Evolutionary conservation across 2,888 invertebrate species (phyloP).

Genomic region (Quadroppia sp.): DNA sequence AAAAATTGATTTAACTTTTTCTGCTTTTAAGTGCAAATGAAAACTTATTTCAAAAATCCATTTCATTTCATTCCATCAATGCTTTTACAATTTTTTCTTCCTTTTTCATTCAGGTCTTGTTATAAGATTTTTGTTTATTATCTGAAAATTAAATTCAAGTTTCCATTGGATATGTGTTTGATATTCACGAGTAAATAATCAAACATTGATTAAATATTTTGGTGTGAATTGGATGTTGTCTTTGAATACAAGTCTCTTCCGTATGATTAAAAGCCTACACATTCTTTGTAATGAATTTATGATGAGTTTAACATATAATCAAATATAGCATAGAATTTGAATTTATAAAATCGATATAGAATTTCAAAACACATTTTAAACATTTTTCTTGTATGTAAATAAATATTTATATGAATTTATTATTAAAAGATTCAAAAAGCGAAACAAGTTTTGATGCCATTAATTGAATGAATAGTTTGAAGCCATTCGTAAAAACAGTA

Average conservation of each 20-base stretch:
- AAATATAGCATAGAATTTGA: background rate
- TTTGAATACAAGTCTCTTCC: background rate
- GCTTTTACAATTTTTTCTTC: background rate
- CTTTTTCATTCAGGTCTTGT: background rate
- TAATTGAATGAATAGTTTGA: background rate
- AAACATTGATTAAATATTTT: slow-evolving; percentile 3
- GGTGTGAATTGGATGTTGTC: too few relatives aligned
- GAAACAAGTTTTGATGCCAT: background rate
- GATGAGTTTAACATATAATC: background rate
- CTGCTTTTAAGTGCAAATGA: background rate
- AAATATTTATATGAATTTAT: too few relatives aligned
- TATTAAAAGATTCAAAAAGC: background rate
- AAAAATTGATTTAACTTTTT: slow-evolving; percentile 12
- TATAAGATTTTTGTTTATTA: background rate
- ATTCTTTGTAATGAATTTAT: background rate
- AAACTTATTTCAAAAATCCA: background rate
- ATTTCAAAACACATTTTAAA: too few relatives aligned
- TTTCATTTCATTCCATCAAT: background rate
- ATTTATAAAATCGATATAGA: too few relatives aligned
- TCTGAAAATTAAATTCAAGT: background rate
- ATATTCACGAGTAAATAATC: slow-evolving; percentile 11
- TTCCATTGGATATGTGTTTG: background rate
- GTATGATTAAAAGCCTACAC: slow-evolving; percentile 6
- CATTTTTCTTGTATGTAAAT: too few relatives aligned
- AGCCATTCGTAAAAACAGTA: background rate